Conservation (phyloP, 1,140 invertebrate genomes). For the Drosophila sturtevanti region DNA sequence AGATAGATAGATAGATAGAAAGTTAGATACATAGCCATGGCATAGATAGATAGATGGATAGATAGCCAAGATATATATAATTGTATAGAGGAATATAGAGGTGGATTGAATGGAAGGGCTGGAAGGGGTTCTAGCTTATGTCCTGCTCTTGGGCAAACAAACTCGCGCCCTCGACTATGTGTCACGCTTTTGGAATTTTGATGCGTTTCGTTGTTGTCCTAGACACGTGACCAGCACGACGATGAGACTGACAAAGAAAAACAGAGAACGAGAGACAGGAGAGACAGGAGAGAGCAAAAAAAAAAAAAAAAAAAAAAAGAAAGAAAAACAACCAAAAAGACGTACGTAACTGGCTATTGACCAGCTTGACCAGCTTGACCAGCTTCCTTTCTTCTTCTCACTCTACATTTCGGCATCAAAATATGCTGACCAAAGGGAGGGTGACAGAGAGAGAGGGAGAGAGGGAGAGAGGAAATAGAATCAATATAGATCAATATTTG, state of each 20-base stretch:
- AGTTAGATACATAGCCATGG: constrained; percentile 2
- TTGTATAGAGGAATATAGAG: not conserved
- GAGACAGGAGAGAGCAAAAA: not conserved
- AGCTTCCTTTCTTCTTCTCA: not conserved
- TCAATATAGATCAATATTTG: constrained; percentile 8
- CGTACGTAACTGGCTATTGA: constrained; percentile 1
- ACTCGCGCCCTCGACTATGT: constrained; percentile 3
- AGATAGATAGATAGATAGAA: constrained; percentile 6
- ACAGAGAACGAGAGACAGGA: not conserved
- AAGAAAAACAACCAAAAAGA: not conserved
- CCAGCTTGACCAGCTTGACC: constrained; percentile 2
- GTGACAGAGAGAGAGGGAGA: not conserved
- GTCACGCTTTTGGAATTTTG: constrained; percentile 9
- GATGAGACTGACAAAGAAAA: not conserved
- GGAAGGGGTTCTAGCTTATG: too few species aligned
- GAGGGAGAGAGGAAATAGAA: not conserved
- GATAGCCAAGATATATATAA: not conserved
- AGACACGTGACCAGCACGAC: constrained; percentile 3
- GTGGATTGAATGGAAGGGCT: not conserved
- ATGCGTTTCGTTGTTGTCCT: constrained; percentile 6
- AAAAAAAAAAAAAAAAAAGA: too few species aligned
- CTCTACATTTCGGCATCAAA: not conserved
- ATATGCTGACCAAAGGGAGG: not conserved
- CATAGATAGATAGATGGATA: not conserved
- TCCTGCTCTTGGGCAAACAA: not conserved